These are phyloP conservation scores for Drosophila navojoa DNA, from an alignment of 1,140 invertebrate species.

Conservation along the genomic window DNA sequence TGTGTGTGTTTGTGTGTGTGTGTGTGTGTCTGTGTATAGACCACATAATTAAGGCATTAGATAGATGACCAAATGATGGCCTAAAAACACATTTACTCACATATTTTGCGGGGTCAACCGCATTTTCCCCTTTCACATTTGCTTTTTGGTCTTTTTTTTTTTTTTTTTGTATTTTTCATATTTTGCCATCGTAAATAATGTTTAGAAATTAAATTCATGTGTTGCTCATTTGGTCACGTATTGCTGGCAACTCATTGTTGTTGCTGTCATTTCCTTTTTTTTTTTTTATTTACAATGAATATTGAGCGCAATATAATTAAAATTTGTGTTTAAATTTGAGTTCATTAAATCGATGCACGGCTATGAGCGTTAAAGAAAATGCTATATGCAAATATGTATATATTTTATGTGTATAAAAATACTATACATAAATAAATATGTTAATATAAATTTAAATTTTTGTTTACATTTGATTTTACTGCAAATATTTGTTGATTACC, in stretches of 20 bases:
- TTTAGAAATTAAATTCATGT: conserved; percentile 70
- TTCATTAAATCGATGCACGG: conserved; percentile 4
- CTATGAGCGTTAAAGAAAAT: not conserved
- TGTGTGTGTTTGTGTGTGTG: conserved; percentile 39
- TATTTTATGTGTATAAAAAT: too few species aligned
- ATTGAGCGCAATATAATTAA: conserved; percentile 27
- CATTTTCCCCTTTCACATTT: too few species aligned
- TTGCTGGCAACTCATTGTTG: conserved; percentile 1
- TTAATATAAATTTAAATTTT: not conserved
- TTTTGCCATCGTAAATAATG: conserved; percentile 62
- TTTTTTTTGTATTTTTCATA: not conserved
- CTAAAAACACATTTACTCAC: conserved; percentile 15
- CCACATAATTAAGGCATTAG: conserved; percentile 71
- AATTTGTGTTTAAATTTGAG: conserved; percentile 24
- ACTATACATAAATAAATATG: not conserved
- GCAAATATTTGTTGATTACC: too few species aligned
- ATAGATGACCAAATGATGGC: conserved; percentile 23
- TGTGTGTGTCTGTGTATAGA: conserved; percentile 1
- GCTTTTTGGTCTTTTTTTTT: not conserved
- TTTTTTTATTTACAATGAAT: not conserved
- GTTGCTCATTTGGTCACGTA: conserved; percentile 10
- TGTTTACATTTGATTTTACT: too few species aligned
- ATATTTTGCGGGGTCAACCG: conserved; percentile 36
- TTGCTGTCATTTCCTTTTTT: not conserved
- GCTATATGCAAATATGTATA: too few species aligned